Evolutionary conservation across 2,888 invertebrate genomes (phyloP).

Genomic region (Cryptocephalus primarius): DNA sequence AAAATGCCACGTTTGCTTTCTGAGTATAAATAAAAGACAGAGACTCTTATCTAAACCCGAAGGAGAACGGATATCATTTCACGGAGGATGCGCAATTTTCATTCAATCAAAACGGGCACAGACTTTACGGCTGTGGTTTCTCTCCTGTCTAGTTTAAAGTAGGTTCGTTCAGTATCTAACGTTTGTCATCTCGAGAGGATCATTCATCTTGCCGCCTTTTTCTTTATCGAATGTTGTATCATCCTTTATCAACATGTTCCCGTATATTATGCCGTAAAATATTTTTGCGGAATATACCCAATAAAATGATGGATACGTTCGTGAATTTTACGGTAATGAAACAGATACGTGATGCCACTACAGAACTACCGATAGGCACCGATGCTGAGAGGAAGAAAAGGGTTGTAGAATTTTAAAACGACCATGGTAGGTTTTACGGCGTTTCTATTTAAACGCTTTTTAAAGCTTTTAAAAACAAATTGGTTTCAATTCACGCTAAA

Average conservation of each 20-base stretch:
- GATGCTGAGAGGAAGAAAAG: too few species aligned
- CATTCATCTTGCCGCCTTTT: constrained; percentile 18
- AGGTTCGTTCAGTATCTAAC: constrained; percentile 14
- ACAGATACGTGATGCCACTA: too few species aligned
- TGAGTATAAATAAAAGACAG: constrained; percentile 19
- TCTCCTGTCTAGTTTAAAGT: constrained; percentile 17
- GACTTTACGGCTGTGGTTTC: constrained; percentile 23
- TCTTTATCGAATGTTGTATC: constrained; percentile 7
- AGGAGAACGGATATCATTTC: constrained; percentile 32
- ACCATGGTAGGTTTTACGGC: too few species aligned
- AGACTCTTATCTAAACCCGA: constrained; percentile 29
- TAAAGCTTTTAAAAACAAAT: too few species aligned
- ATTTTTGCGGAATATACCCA: too few species aligned
- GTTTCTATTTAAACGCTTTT: too few species aligned
- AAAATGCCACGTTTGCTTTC: constrained; percentile 27
- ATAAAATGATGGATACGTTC: too few species aligned
- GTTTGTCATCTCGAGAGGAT: constrained; percentile 22
- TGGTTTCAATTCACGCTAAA: too few species aligned
- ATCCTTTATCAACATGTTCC: constrained; percentile 4
- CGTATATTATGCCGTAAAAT: too few species aligned
- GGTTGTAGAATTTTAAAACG: too few species aligned
- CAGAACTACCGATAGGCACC: too few species aligned
- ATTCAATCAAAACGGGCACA: constrained; percentile 30
- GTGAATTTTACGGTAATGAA: too few species aligned
- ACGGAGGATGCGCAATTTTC: constrained; percentile 33